These are phyloP conservation scores for Cebidichthys violaceus DNA, from an alignment of 2,113 vertebrate species.

Conservation along the genomic window DNA sequence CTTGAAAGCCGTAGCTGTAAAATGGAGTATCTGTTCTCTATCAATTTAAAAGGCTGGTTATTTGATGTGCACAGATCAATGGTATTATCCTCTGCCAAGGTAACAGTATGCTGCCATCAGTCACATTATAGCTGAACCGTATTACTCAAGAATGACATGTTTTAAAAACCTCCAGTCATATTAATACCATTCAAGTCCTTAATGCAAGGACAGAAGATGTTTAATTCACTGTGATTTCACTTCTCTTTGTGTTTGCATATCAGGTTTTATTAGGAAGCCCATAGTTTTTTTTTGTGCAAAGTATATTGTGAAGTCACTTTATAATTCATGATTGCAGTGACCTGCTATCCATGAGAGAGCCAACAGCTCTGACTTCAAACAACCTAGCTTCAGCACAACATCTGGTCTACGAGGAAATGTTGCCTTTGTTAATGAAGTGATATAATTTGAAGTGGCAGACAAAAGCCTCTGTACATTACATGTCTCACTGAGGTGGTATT, in stretches of 20 bases:
- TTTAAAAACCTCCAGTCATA: background rate
- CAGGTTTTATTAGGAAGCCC: conserved; percentile 23
- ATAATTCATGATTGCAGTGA: conserved; percentile 73
- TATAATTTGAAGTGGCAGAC: conserved; percentile 77
- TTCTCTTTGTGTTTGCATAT: background rate
- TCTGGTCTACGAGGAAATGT: conserved; percentile 71
- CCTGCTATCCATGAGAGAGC: conserved; percentile 65
- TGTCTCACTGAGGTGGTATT: conserved; percentile 56
- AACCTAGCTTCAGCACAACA: conserved; percentile 60
- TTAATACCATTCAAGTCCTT: conserved; percentile 3
- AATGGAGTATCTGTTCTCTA: conserved; percentile 28
- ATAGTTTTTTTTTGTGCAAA: conserved; percentile 46
- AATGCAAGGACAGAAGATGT: background rate
- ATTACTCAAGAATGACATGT: conserved; percentile 10
- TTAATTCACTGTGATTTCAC: conserved; percentile 23
- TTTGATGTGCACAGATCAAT: conserved; percentile 51
- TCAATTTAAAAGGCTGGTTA: conserved; percentile 37
- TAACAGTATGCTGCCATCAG: conserved; percentile 29
- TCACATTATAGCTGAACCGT: conserved; percentile 20
- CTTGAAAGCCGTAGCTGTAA: conserved; percentile 37
- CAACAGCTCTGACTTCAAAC: conserved; percentile 74
- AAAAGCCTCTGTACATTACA: conserved; percentile 67
- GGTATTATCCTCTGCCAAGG: conserved; percentile 10
- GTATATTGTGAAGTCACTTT: conserved; percentile 52
- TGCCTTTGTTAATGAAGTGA: conserved; percentile 78